Conservation (phyloP, 2,888 invertebrate genomes). For the Troides helena region DNA sequence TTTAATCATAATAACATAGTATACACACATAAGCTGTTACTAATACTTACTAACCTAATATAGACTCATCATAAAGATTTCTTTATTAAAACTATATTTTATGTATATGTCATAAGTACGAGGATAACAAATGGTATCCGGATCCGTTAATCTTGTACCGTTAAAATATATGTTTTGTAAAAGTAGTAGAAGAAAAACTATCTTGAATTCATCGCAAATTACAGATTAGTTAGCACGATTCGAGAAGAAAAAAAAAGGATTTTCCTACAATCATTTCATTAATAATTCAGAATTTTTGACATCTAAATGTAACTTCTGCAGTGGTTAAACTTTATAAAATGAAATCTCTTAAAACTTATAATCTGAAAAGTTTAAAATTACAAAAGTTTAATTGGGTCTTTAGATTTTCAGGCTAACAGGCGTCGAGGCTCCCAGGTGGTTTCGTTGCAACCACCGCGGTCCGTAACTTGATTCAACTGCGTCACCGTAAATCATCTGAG, state of each 20-base stretch:
- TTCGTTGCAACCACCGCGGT: conserved; percentile 9
- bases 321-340: conserved; percentile 6
- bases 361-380: conserved; percentile 26
- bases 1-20: too few relatives aligned
- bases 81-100: too few relatives aligned
- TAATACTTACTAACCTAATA: too few relatives aligned
- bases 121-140: too few relatives aligned
- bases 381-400: conserved; percentile 33
- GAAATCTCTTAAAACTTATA: conserved; percentile 22
- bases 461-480: background rate
- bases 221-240: background rate
- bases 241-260: background rate
- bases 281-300: conserved; percentile 15
- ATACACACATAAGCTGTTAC: too few relatives aligned
- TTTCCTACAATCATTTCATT: background rate
- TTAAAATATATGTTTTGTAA: background rate
- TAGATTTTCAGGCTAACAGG: conserved; percentile 70
- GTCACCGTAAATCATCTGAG: background rate
- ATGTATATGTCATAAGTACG: too few relatives aligned
- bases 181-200: background rate
- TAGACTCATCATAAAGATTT: too few relatives aligned
- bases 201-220: background rate
- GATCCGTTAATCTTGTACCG: background rate
- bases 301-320: conserved; percentile 15
- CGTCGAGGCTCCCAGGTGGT: conserved; percentile 56